These are phyloP conservation scores for Ceratoteleas bidentatus DNA, from an alignment of 1,140 invertebrate genomes.

Conservation along the genomic window DNA sequence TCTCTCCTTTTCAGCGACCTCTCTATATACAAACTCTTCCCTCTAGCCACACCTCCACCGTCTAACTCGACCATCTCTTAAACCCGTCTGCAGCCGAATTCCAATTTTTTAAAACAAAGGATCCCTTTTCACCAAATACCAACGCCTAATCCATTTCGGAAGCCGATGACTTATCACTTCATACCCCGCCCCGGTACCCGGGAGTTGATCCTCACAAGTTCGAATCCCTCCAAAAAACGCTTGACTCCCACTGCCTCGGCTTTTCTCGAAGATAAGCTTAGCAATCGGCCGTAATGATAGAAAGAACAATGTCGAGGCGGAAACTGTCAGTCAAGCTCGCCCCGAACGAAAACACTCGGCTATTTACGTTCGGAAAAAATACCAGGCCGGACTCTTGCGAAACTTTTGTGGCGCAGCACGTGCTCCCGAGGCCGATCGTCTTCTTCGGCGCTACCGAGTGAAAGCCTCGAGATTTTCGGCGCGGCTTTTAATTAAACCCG, in stretches of 20 bases:
- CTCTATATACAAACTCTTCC: too few species aligned
- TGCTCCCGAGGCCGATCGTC: neutral
- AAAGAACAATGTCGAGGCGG: constrained; percentile 60
- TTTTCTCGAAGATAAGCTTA: constrained; percentile 48
- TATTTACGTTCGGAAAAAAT: constrained; percentile 24
- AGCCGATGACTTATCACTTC: too few species aligned
- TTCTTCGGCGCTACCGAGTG: neutral
- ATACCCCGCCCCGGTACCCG: too few species aligned
- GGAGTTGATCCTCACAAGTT: too few species aligned
- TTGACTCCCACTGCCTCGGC: neutral
- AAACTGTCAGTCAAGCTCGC: constrained; percentile 57
- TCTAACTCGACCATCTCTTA: too few species aligned
- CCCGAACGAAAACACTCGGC: constrained; percentile 20
- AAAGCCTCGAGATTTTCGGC: neutral
- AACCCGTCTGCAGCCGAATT: too few species aligned
- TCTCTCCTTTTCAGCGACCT: too few species aligned
- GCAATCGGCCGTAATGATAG: constrained; percentile 46
- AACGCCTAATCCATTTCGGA: too few species aligned
- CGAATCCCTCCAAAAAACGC: too few species aligned
- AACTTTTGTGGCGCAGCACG: constrained; percentile 34
- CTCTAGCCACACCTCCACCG: too few species aligned
- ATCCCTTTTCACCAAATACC: too few species aligned
- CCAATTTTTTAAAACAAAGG: too few species aligned
- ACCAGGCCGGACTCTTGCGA: neutral
- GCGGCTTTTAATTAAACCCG: constrained; percentile 15